Base-by-base conservation (phyloP, 2,113 vertebrate genomes). In the Halcyon senegalensis region DNA sequence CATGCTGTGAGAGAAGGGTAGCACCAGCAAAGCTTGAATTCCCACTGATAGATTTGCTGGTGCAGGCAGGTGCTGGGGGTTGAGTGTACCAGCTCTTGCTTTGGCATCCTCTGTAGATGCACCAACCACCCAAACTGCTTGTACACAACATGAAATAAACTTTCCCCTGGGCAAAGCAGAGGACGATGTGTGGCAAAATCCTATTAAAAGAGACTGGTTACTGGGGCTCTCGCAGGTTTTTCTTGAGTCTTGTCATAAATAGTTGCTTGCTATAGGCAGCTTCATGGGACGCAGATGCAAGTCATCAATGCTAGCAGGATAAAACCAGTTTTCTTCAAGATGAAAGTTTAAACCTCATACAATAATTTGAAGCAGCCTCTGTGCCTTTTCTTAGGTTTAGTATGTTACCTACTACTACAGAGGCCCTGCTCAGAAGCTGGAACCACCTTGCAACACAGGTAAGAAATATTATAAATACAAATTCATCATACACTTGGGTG, bases 41-140 rank as follows among this genome's bases (percentile, higher is more conserved):
- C 24, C 60, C 0, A 0, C 25, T n/a, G 30, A 10, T 18, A 70
- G n/a, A 70, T 84, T 66, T 68, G 28, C 31, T 2, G 2, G 76
- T 62, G 59, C 37, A 81, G 68, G 39, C 35, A 33, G 18, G 16
- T 73, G n/a, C 53, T 59, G 74, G 21, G 19, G 18, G 9, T 5
- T 68, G 55, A 55, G 43, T 25, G 44, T 25, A 56, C 16, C 41
- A 60, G 25, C 55, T n/a, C 44, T 60, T 51, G 13, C 48, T 89
- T 84, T 58, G 87, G 30, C 44, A 56, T 33, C 50, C 66, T 73
- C 30, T 13, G 9, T 30, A 73, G 78, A 28, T 48, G 56, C 53
- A 64, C 27, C 66, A 39, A 5, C 25, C 20, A 51, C 66, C 10
- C 2, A 1, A 27, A 28, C 33, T 72, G 31, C 56, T 68, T 35